These are phyloP conservation scores for Bombus soroeensis DNA, from an alignment of 1,140 invertebrate genomes.

Conservation along the genomic window DNA sequence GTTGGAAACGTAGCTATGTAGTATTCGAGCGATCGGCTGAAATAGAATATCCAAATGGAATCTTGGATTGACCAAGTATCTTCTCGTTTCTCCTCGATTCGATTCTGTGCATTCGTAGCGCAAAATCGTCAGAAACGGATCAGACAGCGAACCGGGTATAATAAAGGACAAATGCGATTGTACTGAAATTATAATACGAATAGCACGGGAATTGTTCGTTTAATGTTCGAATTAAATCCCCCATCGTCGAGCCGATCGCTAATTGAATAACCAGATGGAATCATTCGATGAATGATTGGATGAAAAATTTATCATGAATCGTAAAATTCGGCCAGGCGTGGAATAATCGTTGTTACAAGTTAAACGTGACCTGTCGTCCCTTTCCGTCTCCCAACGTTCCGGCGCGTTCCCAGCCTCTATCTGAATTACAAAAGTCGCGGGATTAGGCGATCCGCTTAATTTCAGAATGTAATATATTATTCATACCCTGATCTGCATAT, in stretches of 20 bases:
- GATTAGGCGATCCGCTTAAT: slow-evolving; percentile 48
- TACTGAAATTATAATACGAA: neutral
- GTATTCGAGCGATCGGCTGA: neutral
- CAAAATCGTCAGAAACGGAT: neutral
- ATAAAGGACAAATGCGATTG: slow-evolving; percentile 6
- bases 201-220: slow-evolving; percentile 9
- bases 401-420: neutral
- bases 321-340: neutral
- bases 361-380: neutral
- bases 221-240: slow-evolving; percentile 4
- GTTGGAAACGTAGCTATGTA: too few relatives aligned
- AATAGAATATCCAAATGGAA: neutral
- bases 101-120: neutral
- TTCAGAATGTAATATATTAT: slow-evolving; percentile 45
- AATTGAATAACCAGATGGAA: neutral
- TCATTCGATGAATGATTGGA: slow-evolving; percentile 1
- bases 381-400: too few relatives aligned
- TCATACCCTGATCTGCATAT: slow-evolving; percentile 44
- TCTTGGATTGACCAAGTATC: neutral
- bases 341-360: slow-evolving; percentile 8
- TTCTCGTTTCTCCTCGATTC: neutral
- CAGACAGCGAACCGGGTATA: neutral
- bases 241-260: neutral
- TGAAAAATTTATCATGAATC: neutral
- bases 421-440: slow-evolving; percentile 45